Percentiles rank a stretch among this genome's conserved stretches.
These are phyloP conservation scores for Epinotia ramella DNA, from an alignment of 2,888 invertebrate species.

Conservation along the genomic window DNA sequence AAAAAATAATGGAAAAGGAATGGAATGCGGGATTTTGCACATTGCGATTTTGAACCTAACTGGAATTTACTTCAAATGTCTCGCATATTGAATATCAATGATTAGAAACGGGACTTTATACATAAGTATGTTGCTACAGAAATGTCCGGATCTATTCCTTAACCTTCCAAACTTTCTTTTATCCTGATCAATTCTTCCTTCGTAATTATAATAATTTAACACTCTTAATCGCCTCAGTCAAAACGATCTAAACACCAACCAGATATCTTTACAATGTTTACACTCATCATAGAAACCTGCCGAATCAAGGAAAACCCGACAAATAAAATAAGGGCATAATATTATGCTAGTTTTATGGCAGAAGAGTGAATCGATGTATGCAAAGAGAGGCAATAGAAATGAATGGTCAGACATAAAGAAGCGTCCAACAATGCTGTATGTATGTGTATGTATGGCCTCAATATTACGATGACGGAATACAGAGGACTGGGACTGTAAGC, in stretches of 20 bases:
- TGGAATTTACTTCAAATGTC: neutral
- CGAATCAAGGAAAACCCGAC: slow-evolving; percentile 19
- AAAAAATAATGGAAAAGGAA: neutral
- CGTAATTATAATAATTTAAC: neutral
- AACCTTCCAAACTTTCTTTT: neutral
- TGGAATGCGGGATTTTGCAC: neutral
- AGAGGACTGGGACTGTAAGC: neutral
- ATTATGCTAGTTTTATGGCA: slow-evolving; percentile 44
- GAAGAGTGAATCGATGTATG: slow-evolving; percentile 40
- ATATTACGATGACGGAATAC: slow-evolving; percentile 32
- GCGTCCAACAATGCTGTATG: slow-evolving; percentile 33
- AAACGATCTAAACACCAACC: neutral
- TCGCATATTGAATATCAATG: neutral
- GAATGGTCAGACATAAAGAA: slow-evolving; percentile 40
- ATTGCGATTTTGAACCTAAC: neutral
- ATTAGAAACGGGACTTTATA: too few relatives aligned
- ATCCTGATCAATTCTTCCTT: neutral
- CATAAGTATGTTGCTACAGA: too few relatives aligned
- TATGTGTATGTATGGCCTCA: too few relatives aligned
- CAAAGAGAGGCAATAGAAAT: slow-evolving; percentile 42
- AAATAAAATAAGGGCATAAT: slow-evolving; percentile 37
- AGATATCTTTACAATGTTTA: neutral
- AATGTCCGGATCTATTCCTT: neutral
- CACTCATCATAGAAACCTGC: slow-evolving; percentile 25
- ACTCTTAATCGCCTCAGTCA: neutral